A percentile compares a stretch with the other conserved stretches of the same genome.
These are phyloP conservation scores for Blastobasis adustella DNA, from an alignment of 2,888 invertebrate species.

Conservation along the genomic window DNA sequence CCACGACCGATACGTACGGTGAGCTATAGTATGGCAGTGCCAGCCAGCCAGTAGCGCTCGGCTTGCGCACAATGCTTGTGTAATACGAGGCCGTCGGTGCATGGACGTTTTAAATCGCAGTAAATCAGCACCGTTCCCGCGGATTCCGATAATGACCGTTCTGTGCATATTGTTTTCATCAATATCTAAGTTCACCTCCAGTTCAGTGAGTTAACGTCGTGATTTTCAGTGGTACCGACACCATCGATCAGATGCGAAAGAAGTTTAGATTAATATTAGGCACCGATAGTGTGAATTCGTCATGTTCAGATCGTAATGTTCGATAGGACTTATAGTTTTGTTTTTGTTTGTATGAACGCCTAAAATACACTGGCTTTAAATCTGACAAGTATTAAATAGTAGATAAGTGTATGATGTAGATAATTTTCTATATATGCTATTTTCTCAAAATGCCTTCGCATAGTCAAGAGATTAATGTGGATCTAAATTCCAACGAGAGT, in stretches of 20 bases:
- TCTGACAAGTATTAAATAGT: constrained; percentile 12
- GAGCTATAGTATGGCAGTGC: constrained; percentile 51
- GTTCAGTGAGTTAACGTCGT: constrained; percentile 40
- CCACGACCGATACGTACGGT: constrained; percentile 37
- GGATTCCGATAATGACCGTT: constrained; percentile 47
- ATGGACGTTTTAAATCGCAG: not conserved
- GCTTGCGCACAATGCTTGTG: constrained; percentile 58
- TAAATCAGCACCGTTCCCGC: constrained; percentile 32
- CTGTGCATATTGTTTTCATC: constrained; percentile 34
- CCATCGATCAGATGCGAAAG: constrained; percentile 37
- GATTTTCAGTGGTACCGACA: constrained; percentile 28
- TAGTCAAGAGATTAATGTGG: constrained; percentile 59
- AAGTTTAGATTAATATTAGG: constrained; percentile 33
- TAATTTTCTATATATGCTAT: constrained; percentile 26
- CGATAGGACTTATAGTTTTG: constrained; percentile 26
- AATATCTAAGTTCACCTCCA: constrained; percentile 25
- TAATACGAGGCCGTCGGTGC: constrained; percentile 52
- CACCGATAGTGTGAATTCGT: constrained; percentile 35
- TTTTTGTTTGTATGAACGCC: constrained; percentile 22
- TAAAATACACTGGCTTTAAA: constrained; percentile 9
- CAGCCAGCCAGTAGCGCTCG: constrained; percentile 55
- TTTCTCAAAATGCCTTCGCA: constrained; percentile 56
- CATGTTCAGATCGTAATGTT: constrained; percentile 41
- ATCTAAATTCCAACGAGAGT: constrained; percentile 53
- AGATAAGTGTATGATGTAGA: constrained; percentile 10